Conservation (phyloP, 1,140 invertebrate species). For the Zaprionus ornatus region DNA sequence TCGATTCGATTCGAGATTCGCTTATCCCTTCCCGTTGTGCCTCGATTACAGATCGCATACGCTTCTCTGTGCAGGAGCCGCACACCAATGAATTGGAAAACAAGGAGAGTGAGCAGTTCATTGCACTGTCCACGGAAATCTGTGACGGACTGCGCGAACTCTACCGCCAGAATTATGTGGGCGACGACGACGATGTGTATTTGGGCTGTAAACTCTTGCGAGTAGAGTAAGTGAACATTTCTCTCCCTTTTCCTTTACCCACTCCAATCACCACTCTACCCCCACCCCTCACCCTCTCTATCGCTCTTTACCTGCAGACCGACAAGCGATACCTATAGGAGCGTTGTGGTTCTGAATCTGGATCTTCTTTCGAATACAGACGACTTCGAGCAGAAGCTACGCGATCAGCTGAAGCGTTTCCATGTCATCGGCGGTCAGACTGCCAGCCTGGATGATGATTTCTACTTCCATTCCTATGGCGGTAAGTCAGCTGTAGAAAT, state of each 20-base stretch:
- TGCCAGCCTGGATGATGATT: conserved; percentile 46
- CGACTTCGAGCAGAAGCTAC: conserved; percentile 54
- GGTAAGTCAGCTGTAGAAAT: too few species aligned
- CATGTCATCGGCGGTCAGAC: conserved; percentile 43
- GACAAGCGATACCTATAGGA: conserved; percentile 56
- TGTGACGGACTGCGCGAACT: conserved; percentile 40
- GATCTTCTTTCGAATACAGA: conserved; percentile 50
- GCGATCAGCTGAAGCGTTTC: conserved; percentile 45
- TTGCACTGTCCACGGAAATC: conserved; percentile 44
- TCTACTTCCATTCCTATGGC: conserved; percentile 37
- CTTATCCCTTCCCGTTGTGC: not conserved
- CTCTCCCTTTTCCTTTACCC: not conserved
- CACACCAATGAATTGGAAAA: conserved; percentile 38
- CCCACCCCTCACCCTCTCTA: not conserved
- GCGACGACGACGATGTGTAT: conserved; percentile 59
- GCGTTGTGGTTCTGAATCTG: conserved; percentile 57
- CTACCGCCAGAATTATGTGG: conserved; percentile 35
- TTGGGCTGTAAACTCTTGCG: conserved; percentile 41
- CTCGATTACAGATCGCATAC: conserved; percentile 45
- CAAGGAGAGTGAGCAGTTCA: conserved; percentile 37
- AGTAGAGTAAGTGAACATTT: conserved; percentile 52
- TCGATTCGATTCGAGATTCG: not conserved
- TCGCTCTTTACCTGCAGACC: conserved; percentile 31
- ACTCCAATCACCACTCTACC: not conserved
- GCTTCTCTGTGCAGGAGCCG: conserved; percentile 62